Base-by-base conservation (phyloP, 2,113 vertebrate genomes). In the Cisticola juncidis region DNA sequence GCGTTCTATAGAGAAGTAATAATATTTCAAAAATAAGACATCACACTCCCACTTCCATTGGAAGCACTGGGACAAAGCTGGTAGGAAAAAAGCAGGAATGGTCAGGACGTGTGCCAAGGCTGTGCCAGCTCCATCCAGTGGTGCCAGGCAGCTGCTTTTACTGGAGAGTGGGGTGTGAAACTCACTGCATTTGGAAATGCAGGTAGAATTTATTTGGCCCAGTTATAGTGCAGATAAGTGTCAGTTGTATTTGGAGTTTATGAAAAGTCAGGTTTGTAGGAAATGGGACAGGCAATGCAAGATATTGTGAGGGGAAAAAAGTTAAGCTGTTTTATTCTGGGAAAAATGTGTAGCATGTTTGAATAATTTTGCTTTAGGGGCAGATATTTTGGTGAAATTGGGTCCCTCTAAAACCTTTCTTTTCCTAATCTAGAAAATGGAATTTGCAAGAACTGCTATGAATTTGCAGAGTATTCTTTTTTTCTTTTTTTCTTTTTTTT, bases 21-120 rank as follows among this genome's bases (percentile, higher is more conserved):
- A 94, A 70, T 86, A 83, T 94, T 73, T 92, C 69, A 93, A 57
- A 94, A 94, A 91, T 65, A 88, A 94, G 68, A 53, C 51, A 87
- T 97, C 80, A 80, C 61, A 57, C 2, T 10, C 21, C 10, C 54
- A 57, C 2, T 10, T 19, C 10, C 54, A 61, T 50, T 94, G 79
- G 50, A 77, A 94, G 84, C 78, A 71, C 22, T 78, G 57, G 92
- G 50, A 79, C 31, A 69, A 78, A 92, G 38, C 89, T 84, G 79
- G 94, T 66, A 51, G 62, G 25, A 9, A 14, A 88, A 86, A 62
- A 76, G 78, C 38, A 38, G 38, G 38, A 38, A 38, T 38, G 38
- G 38, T 38, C 38, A 38, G 38, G 38, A 38, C 38, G 38, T 38
- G 64, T 50, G 64, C 42, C 54, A 77, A 44, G 23, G 15, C 29